Evolutionary conservation across 2,888 invertebrate genomes (phyloP), one percentile per base, ranked within the genome.

Genomic region (Tipula helvola): DNA sequence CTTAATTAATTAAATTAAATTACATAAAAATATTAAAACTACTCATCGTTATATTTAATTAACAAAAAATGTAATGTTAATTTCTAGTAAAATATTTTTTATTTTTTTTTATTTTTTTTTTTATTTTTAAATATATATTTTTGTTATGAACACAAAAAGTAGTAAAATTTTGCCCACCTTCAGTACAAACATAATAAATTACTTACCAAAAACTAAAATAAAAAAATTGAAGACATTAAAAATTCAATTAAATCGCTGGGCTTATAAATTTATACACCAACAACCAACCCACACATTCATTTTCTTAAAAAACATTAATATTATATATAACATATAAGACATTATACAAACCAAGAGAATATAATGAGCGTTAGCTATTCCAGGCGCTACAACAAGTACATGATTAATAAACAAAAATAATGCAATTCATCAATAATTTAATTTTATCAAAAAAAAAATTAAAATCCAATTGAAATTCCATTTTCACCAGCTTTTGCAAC

Each of bases 101-200:
- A n/a, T n/a, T 10, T 10, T 10, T 28, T 71, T 71, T 71, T 3
- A 71, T 28, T 71, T 10, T 28, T 28, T 71, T 71, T 44, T 44
- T 44, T 44, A 44, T 44, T 44, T 44, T 28, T 28, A 28, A 28
- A 28, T 28, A 44, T n/a, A 52, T 52, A 52, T 13, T 52, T 71
- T 28, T 71, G 18, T 71, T 71, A 28, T 28, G 28, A 28, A 71
- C 71, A 71, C 71, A 71, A 71, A 28, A 71, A 39, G 41, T 39
- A 84, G 41, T 84, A 87, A 83, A 84, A 36, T 86, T 83, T 87
- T 86, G 87, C 87, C 87, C 87, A 87, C 87, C 87, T 87, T 87
- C 87, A 87, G 87, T 87, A 87, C 87, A 87, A 87, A 87, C 36
- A 84, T n/a, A 44, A 52, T 83, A 36, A 86, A 36, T 84, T 39